Evolutionary conservation across 2,888 invertebrate genomes (phyloP).

Genomic region (Caenorhabditis plicata): DNA sequence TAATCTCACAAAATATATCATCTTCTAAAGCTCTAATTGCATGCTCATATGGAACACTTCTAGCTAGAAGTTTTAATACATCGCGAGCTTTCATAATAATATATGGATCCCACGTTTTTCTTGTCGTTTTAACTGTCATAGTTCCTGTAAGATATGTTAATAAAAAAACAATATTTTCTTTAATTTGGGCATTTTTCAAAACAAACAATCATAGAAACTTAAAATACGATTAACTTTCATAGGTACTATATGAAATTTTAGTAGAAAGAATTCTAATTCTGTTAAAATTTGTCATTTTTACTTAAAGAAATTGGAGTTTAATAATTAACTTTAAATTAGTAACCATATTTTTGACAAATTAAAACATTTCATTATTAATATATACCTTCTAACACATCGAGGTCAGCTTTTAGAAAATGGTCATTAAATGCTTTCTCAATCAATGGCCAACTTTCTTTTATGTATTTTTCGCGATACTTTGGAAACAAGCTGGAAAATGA

Average conservation of each 20-base stretch:
- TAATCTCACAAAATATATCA: slow-evolving; percentile 88
- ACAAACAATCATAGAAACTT: too few relatives aligned
- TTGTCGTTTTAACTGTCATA: slow-evolving; percentile 88
- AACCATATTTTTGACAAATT: too few relatives aligned
- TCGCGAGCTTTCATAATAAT: slow-evolving; percentile 88
- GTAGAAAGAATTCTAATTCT: too few relatives aligned
- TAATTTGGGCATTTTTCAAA: not conserved
- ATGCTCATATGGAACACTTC: slow-evolving; percentile 96
- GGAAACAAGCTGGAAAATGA: slow-evolving; percentile 95
- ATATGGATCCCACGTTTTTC: slow-evolving; percentile 96
- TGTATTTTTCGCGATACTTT: slow-evolving; percentile 91
- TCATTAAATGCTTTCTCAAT: slow-evolving; percentile 83
- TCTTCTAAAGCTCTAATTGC: slow-evolving; percentile 78
- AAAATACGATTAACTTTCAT: too few relatives aligned
- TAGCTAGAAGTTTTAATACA: slow-evolving; percentile 86
- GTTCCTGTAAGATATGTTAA: slow-evolving; percentile 66
- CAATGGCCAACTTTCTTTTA: slow-evolving; percentile 87
- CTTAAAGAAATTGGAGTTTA: too few relatives aligned
- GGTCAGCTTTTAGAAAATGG: slow-evolving; percentile 65
- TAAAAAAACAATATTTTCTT: not conserved
- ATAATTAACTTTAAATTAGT: too few relatives aligned
- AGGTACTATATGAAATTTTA: too few relatives aligned
- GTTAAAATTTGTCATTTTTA: too few relatives aligned
- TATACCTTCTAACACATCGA: slow-evolving; percentile 57
- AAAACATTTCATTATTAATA: not conserved